Base-by-base conservation (phyloP, 2,113 vertebrate genomes). In the Leptosomus discolor region DNA sequence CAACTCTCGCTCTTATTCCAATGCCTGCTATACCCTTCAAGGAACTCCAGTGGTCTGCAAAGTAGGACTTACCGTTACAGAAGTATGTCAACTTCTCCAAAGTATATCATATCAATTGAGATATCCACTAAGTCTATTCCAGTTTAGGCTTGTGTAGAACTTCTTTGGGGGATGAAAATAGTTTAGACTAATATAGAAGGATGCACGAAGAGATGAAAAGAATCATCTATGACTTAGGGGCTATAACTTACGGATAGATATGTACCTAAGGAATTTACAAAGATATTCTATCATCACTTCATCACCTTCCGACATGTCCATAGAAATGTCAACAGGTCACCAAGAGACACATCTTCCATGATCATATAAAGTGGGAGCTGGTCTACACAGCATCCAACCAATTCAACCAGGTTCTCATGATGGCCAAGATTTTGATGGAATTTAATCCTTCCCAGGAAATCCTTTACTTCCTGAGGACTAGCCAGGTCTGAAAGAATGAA, bases 271-370 rank as follows among this genome's bases (percentile, higher is more conserved):
- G 37, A 57, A 77, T 70, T 89, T 32, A 70, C 60, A 54, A 67
- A 95, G 71, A 46, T 77, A 37, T 9, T 83, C 19, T 74, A 15
- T n/a, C n/a, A 60, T 46, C 37, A 18, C 22, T 90, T n/a, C n/a
- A n/a, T 96, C 53, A 98, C 98, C 97, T 96, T 97, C 48, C 98
- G 97, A 76, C 98, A 98, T 1, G 78, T 97, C 98, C 98, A 98
- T 15, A 98, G 97, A 89, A 98, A 98, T n/a, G 89, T 96, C 83
- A 98, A 92, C 29, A 98, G 92, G 45, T 98, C 95, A 32, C 98
- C 98, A 3, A 96, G 96, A 73, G 95, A 85, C 54, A 97, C 61
- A 45, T 97, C 92, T 75, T 98, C 98, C 94, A 98, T 51, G 51
- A 98, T 19, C 96, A 98, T 97, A 41, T 97, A 98, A 78, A 98